Conservation (phyloP, 2,113 vertebrate genomes). For the Microcebus tavaratra region DNA sequence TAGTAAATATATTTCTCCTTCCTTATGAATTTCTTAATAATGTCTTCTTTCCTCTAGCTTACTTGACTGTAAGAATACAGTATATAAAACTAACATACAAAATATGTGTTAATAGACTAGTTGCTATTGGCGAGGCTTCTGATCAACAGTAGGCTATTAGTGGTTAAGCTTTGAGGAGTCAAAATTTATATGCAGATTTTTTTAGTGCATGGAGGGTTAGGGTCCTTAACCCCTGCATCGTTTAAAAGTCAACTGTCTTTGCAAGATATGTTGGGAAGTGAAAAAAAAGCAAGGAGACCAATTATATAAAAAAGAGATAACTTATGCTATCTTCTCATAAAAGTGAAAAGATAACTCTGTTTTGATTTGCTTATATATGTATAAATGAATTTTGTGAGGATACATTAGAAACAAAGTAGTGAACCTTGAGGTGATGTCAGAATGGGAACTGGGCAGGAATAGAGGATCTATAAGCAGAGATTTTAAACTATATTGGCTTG, state of each 20-base stretch:
- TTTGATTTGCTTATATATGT: neutral
- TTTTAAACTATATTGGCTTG: neutral
- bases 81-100: neutral
- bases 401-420: neutral
- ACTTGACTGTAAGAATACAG: neutral
- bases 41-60: neutral
- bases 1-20: neutral
- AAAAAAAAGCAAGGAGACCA: neutral
- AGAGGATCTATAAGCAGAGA: accelerated
- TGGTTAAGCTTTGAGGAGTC: neutral
- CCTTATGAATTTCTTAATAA: neutral
- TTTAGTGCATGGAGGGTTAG: neutral
- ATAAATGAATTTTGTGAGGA: neutral
- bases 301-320: neutral
- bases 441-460: neutral
- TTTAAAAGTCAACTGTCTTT: neutral
- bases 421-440: accelerated
- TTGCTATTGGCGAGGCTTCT: neutral
- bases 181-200: neutral
- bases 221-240: neutral
- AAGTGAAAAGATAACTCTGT: neutral
- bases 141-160: neutral
- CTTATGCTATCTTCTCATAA: neutral
- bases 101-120: neutral
- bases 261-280: neutral